A percentile compares a stretch with the other conserved stretches of the same genome.
Conservation (phyloP, 2,113 vertebrate species). For the Colinus virginianus region DNA sequence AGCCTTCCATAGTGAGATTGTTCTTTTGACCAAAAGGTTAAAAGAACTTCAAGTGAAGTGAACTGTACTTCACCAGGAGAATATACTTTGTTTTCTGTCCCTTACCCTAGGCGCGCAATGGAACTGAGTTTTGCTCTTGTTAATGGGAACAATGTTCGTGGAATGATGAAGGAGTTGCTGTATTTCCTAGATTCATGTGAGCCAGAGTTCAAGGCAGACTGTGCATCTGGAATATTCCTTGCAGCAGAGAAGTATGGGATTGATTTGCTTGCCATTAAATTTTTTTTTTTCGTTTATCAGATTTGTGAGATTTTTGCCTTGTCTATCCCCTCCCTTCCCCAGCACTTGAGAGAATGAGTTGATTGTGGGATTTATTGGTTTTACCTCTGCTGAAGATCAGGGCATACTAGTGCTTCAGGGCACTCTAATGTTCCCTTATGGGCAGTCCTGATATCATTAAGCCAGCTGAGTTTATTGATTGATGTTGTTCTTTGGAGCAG, state of each 20-base stretch:
- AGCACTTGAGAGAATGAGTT: background rate
- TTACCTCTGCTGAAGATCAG: background rate
- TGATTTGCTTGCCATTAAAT: background rate
- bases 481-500: background rate
- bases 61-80: background rate
- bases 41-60: too few relatives aligned
- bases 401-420: too few relatives aligned
- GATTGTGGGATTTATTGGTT: background rate
- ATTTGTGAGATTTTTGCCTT: background rate
- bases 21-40: background rate
- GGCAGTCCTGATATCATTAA: background rate
- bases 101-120: constrained; percentile 91
- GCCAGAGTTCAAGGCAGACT: constrained; percentile 98
- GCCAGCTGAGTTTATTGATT: background rate
- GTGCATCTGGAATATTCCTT: constrained; percentile 97
- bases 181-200: constrained; percentile 99
- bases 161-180: constrained; percentile 99
- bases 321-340: background rate
- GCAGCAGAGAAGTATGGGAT: constrained; percentile 95
- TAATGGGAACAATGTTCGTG: constrained; percentile 98
- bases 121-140: constrained; percentile 98
- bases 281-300: background rate
- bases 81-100: background rate
- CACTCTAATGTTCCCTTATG: background rate
- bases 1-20: background rate